Evolutionary conservation across 2,113 vertebrate genomes (phyloP), one percentile per base, ranked within the genome.

Genomic region (Pan troglodytes): DNA sequence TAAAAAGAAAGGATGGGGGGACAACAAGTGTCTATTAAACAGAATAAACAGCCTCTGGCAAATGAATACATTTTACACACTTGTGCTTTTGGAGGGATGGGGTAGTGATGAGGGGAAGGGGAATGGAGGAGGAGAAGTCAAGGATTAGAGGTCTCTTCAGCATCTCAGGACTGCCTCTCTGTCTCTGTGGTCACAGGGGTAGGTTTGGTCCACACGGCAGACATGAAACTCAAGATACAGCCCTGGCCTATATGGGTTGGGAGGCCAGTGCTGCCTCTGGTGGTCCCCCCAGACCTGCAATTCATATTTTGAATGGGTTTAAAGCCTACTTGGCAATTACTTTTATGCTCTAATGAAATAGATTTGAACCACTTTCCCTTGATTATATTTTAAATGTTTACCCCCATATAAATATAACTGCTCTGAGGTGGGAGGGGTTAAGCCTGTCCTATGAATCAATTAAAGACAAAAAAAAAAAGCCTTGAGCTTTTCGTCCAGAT

Each of bases 1-100:
- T 98, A 97, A 96, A 98, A 98, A 98, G 98, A 98, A 98, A 98
- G 98, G 98, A 95, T 97, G 96, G 98, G 97, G 96, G 96, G 98
- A 95, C 97, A 97, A 98, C 98, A 99, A 98, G 97, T 98, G 98
- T 98, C 98, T 98, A 97, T 98, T 99, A 99, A 98, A 98, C 98
- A 98, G 98, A 98, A 98, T 98, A 98, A 99, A 99, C 98, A 98
- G 98, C 98, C 97, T 92, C 96, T 97, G 97, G 98, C 96, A 97
- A 95, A 85, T 96, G 92, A 98, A 98, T 95, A 97, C 97, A 88
- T 97, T 98, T 98, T 84, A 98, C 95, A 97, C 95, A 98, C 97
- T 97, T 98, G 97, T 98, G 98, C 96, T 98, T 97, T 98, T 96
- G 78, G 72, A 98, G 93, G 38, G 94, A 81, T 50, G 75, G 86